Base-by-base conservation (phyloP, 2,888 invertebrate species). In the Pseudococcus longispinus region DNA sequence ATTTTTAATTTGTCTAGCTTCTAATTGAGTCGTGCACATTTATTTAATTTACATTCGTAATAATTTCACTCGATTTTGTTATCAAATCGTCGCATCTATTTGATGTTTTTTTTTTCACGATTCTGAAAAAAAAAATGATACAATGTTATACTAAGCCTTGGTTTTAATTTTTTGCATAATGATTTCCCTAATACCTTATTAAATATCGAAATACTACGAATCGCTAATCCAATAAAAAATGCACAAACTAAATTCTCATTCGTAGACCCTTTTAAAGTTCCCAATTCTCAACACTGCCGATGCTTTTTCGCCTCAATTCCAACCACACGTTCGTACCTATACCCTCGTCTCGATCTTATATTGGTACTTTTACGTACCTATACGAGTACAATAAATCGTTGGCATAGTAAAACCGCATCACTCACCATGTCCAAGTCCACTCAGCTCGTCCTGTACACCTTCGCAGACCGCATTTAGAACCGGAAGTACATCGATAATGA, bases 401-500 rank as follows among this genome's bases (percentile, higher is more conserved):
- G 9, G 20, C 3, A 60, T 60, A 60, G 23, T 60, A 60, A 23
- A 60, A 60, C 60, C 60, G 23, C 23, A 60, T 60, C 60, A 60
- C 23, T 60, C 60, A 60, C 60, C 60, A 23, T 60, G 23, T 60
- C 23, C 23, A 60, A 37, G 37, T 37, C 37, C 32, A 15, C 15
- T 29, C 29, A 9, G 15, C 13, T 15, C 29, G 55, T 13, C 15
- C 37, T 37, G 26, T 70, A 29, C 70, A 70, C 70, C 70, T 70
- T 70, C 70, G 70, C 70, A 70, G 29, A 29, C 60, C 60, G 15
- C 70, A 29, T 70, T 70, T 70, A 70, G 18, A 70, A 18, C 70
- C 70, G 70, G 70, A 70, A 70, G 70, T 70, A 70, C 70, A 70
- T 70, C 70, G 70, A 70, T 70, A 70, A 70, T 32, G 70, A 70